Evolutionary conservation across 2,797 vertebrate genomes (phyloP).

Genomic region (Fringilla coelebs): DNA sequence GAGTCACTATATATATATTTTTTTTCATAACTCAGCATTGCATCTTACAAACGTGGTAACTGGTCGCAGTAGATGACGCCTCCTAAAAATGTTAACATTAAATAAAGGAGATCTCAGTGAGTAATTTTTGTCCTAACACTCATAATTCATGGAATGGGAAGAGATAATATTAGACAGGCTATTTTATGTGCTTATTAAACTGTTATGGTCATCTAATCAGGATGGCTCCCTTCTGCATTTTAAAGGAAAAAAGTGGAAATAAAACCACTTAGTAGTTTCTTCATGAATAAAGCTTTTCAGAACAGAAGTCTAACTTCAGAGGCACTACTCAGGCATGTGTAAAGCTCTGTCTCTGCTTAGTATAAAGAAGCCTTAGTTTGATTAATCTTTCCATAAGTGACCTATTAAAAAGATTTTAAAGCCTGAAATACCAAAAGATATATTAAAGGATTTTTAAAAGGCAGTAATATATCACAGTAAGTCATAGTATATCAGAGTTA

Average conservation of each 20-base stretch:
- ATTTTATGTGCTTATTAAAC: background rate
- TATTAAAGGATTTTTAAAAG: background rate
- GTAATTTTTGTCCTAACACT: background rate
- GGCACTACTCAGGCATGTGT: background rate
- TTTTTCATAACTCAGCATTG: background rate
- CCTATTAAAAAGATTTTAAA: background rate
- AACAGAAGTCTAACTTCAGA: background rate
- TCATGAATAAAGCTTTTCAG: background rate
- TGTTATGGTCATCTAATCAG: background rate
- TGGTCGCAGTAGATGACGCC: background rate
- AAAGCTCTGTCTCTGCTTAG: background rate
- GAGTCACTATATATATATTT: background rate
- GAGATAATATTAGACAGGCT: background rate
- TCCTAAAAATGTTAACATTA: background rate
- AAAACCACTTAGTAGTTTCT: background rate
- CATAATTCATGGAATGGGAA: background rate
- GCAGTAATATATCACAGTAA: background rate
- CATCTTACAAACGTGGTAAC: background rate
- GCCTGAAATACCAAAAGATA: background rate
- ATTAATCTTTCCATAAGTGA: background rate
- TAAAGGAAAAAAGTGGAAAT: background rate
- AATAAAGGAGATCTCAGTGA: background rate
- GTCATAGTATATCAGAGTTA: background rate
- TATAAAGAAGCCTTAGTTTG: background rate
- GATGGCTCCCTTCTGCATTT: background rate